Evolutionary conservation across 2,888 invertebrate genomes (phyloP).

Genomic region (Ophion ellenae): DNA sequence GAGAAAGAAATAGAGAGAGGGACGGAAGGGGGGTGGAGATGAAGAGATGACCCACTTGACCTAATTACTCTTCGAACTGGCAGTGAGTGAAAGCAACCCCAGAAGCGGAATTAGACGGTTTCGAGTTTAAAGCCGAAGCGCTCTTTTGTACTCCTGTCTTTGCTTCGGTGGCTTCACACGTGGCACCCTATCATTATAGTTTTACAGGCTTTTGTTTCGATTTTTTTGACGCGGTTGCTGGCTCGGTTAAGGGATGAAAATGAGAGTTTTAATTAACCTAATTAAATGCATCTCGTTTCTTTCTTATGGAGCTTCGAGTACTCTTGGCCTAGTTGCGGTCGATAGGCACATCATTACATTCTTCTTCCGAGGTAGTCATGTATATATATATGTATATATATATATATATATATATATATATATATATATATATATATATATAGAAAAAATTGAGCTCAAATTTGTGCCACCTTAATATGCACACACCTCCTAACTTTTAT

Average conservation of each 20-base stretch:
- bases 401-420: too few species aligned
- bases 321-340: constrained; percentile 14
- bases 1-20: constrained; percentile 4
- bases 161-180: constrained; percentile 17
- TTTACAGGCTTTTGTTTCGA: not conserved
- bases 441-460: too few species aligned
- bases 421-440: too few species aligned
- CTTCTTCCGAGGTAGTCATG: not conserved
- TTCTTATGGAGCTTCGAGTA: constrained; percentile 5
- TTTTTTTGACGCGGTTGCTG: constrained; percentile 13
- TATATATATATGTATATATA: too few species aligned
- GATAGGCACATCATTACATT: not conserved
- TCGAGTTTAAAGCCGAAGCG: constrained; percentile 55
- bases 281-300: not conserved
- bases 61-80: constrained; percentile 55
- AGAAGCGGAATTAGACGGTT: constrained; percentile 50
- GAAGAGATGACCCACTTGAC: constrained; percentile 52
- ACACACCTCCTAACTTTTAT: too few species aligned
- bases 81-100: constrained; percentile 58
- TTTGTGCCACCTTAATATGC: too few species aligned
- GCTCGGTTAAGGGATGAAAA: not conserved
- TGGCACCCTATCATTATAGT: not conserved
- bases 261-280: constrained; percentile 18
- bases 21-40: not conserved
- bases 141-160: constrained; percentile 26